These are phyloP conservation scores for Drosophila mimetica DNA, from an alignment of 2,888 invertebrate genomes.

Conservation along the genomic window DNA sequence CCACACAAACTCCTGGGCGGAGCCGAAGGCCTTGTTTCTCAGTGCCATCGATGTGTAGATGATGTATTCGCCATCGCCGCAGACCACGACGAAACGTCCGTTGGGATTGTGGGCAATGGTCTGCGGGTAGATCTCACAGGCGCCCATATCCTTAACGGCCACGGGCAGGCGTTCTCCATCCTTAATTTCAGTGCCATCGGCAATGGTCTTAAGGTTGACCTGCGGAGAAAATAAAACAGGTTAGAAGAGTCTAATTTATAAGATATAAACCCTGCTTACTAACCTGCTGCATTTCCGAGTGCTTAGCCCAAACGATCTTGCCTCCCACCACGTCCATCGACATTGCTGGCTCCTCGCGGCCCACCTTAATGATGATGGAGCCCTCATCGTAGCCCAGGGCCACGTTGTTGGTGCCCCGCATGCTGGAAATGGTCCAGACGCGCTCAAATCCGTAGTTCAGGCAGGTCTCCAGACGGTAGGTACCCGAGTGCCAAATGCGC, in stretches of 20 bases:
- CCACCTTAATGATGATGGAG: constrained; percentile 86
- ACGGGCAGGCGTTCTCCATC: constrained; percentile 97
- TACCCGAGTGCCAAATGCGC: constrained; percentile 99
- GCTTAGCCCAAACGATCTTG: constrained; percentile 99
- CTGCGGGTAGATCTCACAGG: constrained; percentile 99
- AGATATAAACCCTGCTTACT: neutral
- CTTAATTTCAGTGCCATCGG: constrained; percentile 88
- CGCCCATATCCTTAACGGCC: constrained; percentile 99
- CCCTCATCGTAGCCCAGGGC: constrained; percentile 90
- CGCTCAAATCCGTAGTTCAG: constrained; percentile 99
- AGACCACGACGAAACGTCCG: constrained; percentile 96
- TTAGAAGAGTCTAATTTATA: neutral
- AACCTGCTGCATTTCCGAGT: constrained; percentile 97
- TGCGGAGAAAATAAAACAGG: constrained; percentile 13
- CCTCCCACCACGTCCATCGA: constrained; percentile 99
- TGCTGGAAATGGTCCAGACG: constrained; percentile 97
- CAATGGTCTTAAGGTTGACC: constrained; percentile 82
- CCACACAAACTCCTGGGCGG: constrained; percentile 99
- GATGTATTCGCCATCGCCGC: constrained; percentile 99
- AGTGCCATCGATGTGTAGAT: constrained; percentile 99
- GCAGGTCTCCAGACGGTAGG: constrained; percentile 97
- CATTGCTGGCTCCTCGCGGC: constrained; percentile 99
- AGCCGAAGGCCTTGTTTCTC: constrained; percentile 99
- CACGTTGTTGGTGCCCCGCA: constrained; percentile 97
- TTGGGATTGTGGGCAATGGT: constrained; percentile 99